phyloP scores from a whole-genome alignment of 2,113 vertebrate genomes.

The Paracanthobrama guichenoti region DNA sequence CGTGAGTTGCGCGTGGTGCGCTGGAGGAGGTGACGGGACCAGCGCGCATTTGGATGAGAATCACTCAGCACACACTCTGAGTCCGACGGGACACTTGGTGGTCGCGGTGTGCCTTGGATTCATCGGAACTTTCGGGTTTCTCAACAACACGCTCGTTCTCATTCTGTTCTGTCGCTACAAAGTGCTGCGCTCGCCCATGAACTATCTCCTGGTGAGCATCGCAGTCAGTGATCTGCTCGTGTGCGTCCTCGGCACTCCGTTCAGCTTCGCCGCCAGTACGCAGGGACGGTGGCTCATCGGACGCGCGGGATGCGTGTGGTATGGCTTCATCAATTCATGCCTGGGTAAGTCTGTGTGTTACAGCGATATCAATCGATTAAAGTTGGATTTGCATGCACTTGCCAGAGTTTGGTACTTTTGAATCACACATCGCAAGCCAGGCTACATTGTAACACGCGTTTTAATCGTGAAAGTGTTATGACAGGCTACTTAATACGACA shows the following conservation, averaged over 20 bases:
- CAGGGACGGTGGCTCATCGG: conserved; percentile 80
- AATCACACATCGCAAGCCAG: not conserved
- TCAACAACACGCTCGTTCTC: conserved; percentile 74
- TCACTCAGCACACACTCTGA: conserved; percentile 60
- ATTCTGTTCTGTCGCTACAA: conserved; percentile 77
- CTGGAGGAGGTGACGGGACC: conserved; percentile 44
- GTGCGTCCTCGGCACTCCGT: conserved; percentile 74
- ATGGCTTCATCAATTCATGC: conserved; percentile 80
- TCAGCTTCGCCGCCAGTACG: conserved; percentile 80
- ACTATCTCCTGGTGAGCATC: conserved; percentile 81
- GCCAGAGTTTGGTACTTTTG: not conserved
- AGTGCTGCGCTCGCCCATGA: conserved; percentile 79
- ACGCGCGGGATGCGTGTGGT: conserved; percentile 78
- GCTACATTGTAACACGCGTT: not conserved
- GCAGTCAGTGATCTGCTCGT: conserved; percentile 79
- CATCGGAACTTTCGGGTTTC: conserved; percentile 74
- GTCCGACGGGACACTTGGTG: conserved; percentile 74
- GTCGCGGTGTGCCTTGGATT: conserved; percentile 77
- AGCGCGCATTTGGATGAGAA: conserved; percentile 50
- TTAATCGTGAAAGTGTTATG: not conserved
- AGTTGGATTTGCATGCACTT: not conserved
- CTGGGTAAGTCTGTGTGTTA: conserved; percentile 72
- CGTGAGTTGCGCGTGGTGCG: conserved; percentile 65
- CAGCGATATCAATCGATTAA: not conserved
- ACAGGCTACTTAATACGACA: not conserved